Base-by-base conservation (phyloP, 2,888 invertebrate species). In the Elaeidobius kamerunicus region DNA sequence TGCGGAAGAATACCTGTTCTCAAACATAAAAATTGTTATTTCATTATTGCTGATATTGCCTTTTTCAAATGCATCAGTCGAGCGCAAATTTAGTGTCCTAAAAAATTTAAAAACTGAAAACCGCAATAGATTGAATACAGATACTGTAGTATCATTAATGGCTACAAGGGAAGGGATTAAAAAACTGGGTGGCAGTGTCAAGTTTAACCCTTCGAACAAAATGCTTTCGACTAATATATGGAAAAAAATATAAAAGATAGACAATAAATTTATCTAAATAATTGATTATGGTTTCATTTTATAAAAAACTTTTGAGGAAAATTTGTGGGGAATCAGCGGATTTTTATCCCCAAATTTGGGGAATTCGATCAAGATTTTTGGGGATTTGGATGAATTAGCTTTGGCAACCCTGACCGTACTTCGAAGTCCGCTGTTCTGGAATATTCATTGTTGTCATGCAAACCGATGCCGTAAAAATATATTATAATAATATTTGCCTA, bases 171-270 rank as follows among this genome's bases (percentile, higher is more conserved):
- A 11, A 30, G 30, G 30, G 3, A 30, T 30, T 11, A 12, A 3
- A 30, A 30, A 11, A 4, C 30, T 3, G 3, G 30, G 30, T 7
- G 30, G 30, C 30, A n/a, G 30, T 30, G 4, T 6, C 3, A 11
- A 4, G 3, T 30, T 30, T 30, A 12, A 6, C 3, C 30, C 30
- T 30, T 6, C 3, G 3, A 30, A 30, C 3, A 11, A 11, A 4
- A 30, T 30, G 30, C 12, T 30, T n/a, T 23, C 4, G 9, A 23
- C 5, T 9, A 6, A 4, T 9, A 23, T 23, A 4, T 85, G 79
- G 84, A 76, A 61, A 42, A 23, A 42, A 6, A 15, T 3, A 27
- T 42, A 7, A 12, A 34, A 12, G n/a, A n/a, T n/a, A n/a, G n/a
- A n/a, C n/a, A n/a, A n/a, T n/a, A n/a, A n/a, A n/a, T n/a, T n/a